phyloP scores from a whole-genome alignment of 2,113 vertebrate species.

The Zosterops borbonicus region DNA sequence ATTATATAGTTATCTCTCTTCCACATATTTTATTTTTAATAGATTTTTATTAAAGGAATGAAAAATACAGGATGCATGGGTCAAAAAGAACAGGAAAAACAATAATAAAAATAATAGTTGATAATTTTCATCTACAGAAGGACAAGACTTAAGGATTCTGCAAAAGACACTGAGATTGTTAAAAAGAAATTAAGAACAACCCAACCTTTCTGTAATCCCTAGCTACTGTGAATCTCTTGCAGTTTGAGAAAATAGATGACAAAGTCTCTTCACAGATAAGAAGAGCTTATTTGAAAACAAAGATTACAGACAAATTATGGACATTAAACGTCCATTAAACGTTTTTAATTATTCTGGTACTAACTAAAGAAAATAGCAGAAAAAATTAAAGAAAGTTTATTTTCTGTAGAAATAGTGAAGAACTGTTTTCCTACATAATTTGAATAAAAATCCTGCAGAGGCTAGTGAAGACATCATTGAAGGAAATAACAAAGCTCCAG shows the following conservation, averaged over 20 bases:
- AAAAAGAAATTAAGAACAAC: neutral
- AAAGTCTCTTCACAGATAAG: constrained; percentile 20
- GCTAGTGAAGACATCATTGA: neutral
- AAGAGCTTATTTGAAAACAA: constrained; percentile 18
- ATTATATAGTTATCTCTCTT: neutral
- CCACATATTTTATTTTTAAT: neutral
- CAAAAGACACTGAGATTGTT: neutral
- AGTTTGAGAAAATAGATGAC: neutral
- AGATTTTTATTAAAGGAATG: neutral
- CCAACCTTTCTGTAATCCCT: neutral
- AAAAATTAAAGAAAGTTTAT: neutral
- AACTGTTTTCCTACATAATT: neutral
- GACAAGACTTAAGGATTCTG: neutral
- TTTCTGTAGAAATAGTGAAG: neutral
- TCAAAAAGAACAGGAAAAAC: neutral
- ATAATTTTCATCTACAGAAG: neutral
- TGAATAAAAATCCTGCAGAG: neutral
- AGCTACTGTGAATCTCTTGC: neutral
- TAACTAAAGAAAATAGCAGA: neutral
- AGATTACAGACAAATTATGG: neutral
- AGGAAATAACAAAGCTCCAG: neutral
- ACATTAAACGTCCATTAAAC: neutral
- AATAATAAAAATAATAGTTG: neutral
- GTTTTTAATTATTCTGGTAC: neutral
- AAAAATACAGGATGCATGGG: neutral